phyloP scores from a whole-genome alignment of 2,888 invertebrate species.

The Rotaria sp. region DNA sequence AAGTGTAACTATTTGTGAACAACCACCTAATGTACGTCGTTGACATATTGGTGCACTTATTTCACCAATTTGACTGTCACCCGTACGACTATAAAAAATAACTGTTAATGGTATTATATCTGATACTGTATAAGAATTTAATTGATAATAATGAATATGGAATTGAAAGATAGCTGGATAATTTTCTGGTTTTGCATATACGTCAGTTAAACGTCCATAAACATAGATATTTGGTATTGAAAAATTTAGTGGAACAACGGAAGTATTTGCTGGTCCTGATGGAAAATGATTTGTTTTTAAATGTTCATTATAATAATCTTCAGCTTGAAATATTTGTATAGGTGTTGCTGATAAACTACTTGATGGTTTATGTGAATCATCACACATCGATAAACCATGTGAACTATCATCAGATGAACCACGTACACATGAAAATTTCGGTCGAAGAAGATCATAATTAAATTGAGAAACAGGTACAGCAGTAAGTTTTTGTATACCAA shows the following conservation, averaged over 20 bases:
- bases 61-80: constrained; percentile 29
- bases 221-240: constrained; percentile 13
- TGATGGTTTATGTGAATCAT: background rate
- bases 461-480: background rate
- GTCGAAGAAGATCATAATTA: background rate
- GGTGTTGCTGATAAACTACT: background rate
- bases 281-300: background rate
- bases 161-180: background rate
- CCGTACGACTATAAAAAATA: constrained; percentile 14
- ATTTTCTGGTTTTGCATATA: background rate
- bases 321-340: background rate
- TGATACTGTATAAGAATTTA: background rate
- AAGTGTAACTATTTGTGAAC: background rate
- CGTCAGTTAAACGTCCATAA: constrained; percentile 8
- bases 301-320: constrained; percentile 30
- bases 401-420: background rate
- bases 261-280: background rate
- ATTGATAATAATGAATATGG: constrained; percentile 7
- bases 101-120: background rate
- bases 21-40: background rate
- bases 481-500: constrained; percentile 9
- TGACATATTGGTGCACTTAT: background rate
- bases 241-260: background rate
- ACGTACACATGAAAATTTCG: background rate
- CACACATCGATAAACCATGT: background rate